A percentile compares a stretch with the other conserved stretches of the same genome.
Evolutionary conservation across 2,888 invertebrate species (phyloP).

Genomic region (Drosophila siamana): DNA sequence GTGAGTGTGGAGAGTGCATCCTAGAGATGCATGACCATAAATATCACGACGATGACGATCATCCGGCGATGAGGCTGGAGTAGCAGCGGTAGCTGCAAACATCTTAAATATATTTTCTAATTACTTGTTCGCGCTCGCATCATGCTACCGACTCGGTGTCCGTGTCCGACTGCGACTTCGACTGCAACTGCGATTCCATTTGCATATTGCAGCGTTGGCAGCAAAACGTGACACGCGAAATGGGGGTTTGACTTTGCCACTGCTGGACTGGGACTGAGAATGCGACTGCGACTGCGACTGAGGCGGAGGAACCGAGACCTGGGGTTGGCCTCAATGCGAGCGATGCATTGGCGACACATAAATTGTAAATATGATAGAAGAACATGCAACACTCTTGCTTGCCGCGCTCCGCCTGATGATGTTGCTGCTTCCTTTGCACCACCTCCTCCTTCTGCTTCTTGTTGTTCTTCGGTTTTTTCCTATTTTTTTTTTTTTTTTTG

Average conservation of each 20-base stretch:
- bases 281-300: not conserved
- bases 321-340: constrained; percentile 35
- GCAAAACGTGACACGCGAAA: constrained; percentile 14
- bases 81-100: constrained; percentile 26
- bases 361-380: constrained; percentile 78
- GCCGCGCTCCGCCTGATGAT: constrained; percentile 9
- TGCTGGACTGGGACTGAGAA: not conserved
- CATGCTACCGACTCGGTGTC: constrained; percentile 34
- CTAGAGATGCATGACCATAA: constrained; percentile 31
- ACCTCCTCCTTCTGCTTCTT: too few species aligned
- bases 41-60: constrained; percentile 29
- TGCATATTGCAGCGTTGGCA: constrained; percentile 43
- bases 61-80: constrained; percentile 16
- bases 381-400: constrained; percentile 64
- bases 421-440: constrained; percentile 24
- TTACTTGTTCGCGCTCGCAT: constrained; percentile 80
- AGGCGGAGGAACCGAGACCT: constrained; percentile 1
- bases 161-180: constrained; percentile 16
- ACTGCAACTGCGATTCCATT: constrained; percentile 26
- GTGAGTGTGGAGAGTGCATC: constrained; percentile 8
- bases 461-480: not conserved
- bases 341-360: constrained; percentile 76
- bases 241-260: constrained; percentile 6
- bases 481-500: not conserved
- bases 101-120: constrained; percentile 76